Evolutionary conservation across 2,113 vertebrate species (phyloP), one percentile per base, ranked within the genome.

Genomic region (Rousettus leschenaultii): DNA sequence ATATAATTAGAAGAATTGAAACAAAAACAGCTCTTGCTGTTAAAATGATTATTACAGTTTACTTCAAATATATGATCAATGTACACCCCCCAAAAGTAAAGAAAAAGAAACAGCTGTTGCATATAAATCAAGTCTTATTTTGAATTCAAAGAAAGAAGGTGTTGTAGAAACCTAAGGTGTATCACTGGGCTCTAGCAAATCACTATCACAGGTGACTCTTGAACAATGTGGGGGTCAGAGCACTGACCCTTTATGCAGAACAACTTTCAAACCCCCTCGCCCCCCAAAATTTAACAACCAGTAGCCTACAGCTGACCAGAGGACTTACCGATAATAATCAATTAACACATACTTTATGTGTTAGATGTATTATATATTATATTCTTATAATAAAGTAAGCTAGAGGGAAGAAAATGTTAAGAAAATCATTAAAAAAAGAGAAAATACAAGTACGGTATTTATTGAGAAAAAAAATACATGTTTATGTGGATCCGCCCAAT

Each of bases 91-190:
- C n/a, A 14, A 53, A 70, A 82, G 30, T 77, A 79, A 89, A 95
- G 71, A 59, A 85, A 33, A 4, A 26, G 7, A 85, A 96, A 59
- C 15, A 51, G 70, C 48, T 89, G 43, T 14, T 85, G 35, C 0
- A 13, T n/a, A 78, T 12, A 91, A 95, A 68, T 79, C 73, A 93
- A 86, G 90, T 13, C 35, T 80, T 59, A 30, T 82, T 93, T 94
- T 88, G 70, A 53, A 80, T 82, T 55, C 73, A 55, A 2, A 92
- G 75, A 40, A 48, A 82, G 43, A 75, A 91, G 66, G 30, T 93
- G 53, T n/a, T 61, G 43, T 35, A 48, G 86, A 86, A 77, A 86
- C 61, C 53, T 10, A 21, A 40, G 66, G 53, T 30, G 43, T 82
- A 45, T 78, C 85, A 63, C 38, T 48, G 59, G 11, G 65, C 71